These are phyloP conservation scores for Habropoda laboriosa DNA, from an alignment of 1,140 invertebrate species.

Conservation along the genomic window DNA sequence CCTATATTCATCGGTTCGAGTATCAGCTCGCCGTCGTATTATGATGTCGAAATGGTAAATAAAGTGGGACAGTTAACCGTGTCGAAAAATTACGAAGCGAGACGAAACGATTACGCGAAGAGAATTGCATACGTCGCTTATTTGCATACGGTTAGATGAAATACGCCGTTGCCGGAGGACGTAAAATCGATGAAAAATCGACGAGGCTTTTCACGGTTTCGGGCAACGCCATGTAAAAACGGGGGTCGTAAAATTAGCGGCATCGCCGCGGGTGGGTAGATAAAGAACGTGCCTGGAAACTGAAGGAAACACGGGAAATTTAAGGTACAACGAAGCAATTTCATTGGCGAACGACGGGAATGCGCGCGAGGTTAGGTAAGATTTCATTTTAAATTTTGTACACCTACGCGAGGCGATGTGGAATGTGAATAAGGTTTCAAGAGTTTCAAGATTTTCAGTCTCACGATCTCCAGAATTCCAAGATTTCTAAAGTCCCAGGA, in stretches of 20 bases:
- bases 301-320: background rate
- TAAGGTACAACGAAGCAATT: background rate
- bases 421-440: background rate
- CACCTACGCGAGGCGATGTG: background rate
- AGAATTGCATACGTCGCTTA: conserved; percentile 26
- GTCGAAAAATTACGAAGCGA: conserved; percentile 32
- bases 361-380: background rate
- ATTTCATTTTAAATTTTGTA: background rate
- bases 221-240: background rate
- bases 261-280: background rate
- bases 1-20: background rate
- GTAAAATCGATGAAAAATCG: background rate
- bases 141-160: conserved; percentile 31
- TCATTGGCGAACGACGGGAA: background rate
- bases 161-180: background rate
- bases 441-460: no score
- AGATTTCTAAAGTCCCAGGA: no score
- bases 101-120: conserved; percentile 31
- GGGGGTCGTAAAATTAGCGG: background rate
- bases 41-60: conserved; percentile 30
- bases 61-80: conserved; percentile 37
- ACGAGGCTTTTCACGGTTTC: background rate
- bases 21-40: background rate
- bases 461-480: no score
- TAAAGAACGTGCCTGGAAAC: background rate